phyloP scores from a whole-genome alignment of 2,797 vertebrate species.

The Artibeus jamaicensis region DNA sequence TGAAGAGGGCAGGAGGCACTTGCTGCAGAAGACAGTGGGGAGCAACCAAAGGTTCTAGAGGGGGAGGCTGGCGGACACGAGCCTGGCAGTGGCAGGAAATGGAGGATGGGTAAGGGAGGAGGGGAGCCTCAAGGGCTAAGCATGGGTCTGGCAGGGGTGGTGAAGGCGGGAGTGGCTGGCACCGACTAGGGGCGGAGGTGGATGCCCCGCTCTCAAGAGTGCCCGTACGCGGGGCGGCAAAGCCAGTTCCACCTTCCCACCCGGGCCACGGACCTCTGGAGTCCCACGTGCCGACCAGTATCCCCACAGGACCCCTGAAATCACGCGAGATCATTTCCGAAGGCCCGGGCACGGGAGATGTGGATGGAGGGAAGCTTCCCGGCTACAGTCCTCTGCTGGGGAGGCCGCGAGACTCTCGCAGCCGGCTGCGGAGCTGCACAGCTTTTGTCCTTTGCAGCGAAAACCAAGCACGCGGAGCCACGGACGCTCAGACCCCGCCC shows the following conservation, averaged over 20 bases:
- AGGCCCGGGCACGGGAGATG: background rate
- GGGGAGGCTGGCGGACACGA: no score
- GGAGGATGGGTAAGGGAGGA: background rate
- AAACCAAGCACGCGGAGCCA: rapidly evolving
- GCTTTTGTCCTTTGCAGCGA: no score
- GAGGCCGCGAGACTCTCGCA: background rate
- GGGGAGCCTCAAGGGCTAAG: background rate
- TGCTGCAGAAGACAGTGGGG: background rate
- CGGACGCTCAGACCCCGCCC: rapidly evolving
- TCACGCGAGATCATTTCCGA: background rate
- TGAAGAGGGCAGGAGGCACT: background rate
- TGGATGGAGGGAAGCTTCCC: background rate
- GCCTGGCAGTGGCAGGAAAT: background rate
- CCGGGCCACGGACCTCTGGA: background rate
- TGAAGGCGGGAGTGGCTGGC: background rate
- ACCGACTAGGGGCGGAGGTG: rapidly evolving
- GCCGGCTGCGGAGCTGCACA: rapidly evolving
- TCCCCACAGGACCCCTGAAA: background rate
- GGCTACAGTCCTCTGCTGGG: background rate
- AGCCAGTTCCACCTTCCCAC: background rate
- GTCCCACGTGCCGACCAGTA: no score
- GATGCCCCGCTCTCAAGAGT: background rate
- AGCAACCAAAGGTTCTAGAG: background rate
- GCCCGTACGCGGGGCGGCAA: background rate
- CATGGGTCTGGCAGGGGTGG: background rate